Conservation (phyloP, 2,113 vertebrate species). For the Gorsachius goisagi region DNA sequence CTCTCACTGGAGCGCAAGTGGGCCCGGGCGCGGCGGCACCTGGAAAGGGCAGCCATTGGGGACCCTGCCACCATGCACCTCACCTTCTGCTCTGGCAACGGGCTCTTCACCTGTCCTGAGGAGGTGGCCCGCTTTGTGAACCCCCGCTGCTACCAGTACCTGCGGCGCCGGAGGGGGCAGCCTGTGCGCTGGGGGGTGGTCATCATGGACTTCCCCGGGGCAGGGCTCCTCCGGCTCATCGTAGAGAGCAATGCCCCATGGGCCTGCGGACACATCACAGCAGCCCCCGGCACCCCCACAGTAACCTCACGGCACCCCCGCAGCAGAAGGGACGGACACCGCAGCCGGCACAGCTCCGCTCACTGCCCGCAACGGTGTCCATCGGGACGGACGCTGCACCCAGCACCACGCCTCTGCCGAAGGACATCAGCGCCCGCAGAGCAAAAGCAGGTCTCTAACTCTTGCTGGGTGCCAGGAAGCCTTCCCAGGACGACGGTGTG, state of each 20-base stretch:
- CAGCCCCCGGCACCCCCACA: not conserved
- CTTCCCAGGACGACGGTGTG: not conserved
- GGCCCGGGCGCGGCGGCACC: constrained; percentile 70
- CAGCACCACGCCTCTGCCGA: not conserved
- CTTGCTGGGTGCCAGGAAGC: not conserved
- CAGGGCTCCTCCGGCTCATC: constrained; percentile 74
- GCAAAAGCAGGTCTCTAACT: not conserved
- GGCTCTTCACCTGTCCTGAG: constrained; percentile 77
- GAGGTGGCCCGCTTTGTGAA: constrained; percentile 76
- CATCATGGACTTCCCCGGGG: constrained; percentile 81
- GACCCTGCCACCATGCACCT: constrained; percentile 73
- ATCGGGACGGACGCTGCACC: not conserved
- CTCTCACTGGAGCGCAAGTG: constrained; percentile 77
- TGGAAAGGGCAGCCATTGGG: constrained; percentile 66
- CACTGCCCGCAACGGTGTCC: not conserved
- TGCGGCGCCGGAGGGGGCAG: constrained; percentile 26
- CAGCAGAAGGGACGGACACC: rapidly evolving
- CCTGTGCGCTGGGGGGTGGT: constrained; percentile 77
- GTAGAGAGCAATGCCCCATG: constrained; percentile 68
- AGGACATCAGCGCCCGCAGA: rapidly evolving
- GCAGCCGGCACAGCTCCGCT: not conserved
- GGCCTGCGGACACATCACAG: not conserved
- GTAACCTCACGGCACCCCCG: rapidly evolving
- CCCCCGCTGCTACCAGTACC: constrained; percentile 69
- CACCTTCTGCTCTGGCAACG: constrained; percentile 82